These are phyloP conservation scores for Ceramica pisi DNA, from an alignment of 2,888 invertebrate genomes.

Conservation along the genomic window DNA sequence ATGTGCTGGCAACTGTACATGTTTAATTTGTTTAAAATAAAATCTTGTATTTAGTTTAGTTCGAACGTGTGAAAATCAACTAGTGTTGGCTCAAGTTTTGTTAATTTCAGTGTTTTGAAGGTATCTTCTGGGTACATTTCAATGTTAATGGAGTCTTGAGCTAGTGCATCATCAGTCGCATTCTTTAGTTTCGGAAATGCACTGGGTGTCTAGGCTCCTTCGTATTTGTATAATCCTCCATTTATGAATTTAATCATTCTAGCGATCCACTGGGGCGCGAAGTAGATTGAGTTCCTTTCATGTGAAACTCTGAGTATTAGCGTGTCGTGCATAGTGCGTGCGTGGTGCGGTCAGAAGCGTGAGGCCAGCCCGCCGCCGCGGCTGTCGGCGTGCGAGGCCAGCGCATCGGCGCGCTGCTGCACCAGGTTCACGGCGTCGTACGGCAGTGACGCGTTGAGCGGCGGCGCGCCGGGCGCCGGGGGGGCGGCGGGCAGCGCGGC, in stretches of 20 bases:
- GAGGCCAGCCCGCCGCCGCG: constrained; percentile 93
- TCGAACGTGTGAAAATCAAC: no score
- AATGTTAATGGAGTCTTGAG: no score
- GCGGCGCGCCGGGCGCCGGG: constrained; percentile 14
- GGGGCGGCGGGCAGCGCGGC: constrained; percentile 59
- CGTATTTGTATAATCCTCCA: neutral
- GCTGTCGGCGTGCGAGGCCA: constrained; percentile 93
- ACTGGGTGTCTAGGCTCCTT: neutral
- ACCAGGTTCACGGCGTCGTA: constrained; percentile 93
- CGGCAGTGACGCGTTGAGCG: constrained; percentile 74
- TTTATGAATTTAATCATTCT: neutral
- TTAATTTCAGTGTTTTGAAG: no score
- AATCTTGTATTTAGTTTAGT: no score
- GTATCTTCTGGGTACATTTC: no score
- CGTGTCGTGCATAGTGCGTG: constrained; percentile 62
- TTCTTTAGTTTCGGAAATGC: neutral
- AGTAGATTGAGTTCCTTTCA: constrained; percentile 1
- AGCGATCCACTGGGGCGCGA: neutral
- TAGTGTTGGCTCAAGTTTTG: no score
- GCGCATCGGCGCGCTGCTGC: constrained; percentile 91
- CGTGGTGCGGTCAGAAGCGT: constrained; percentile 87
- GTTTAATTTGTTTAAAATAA: no score
- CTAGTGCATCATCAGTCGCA: no score
- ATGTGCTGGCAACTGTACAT: no score
- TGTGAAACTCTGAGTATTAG: neutral